Evolutionary conservation across 2,797 vertebrate species (phyloP).

Genomic region (Syngnathus rostellatus): DNA sequence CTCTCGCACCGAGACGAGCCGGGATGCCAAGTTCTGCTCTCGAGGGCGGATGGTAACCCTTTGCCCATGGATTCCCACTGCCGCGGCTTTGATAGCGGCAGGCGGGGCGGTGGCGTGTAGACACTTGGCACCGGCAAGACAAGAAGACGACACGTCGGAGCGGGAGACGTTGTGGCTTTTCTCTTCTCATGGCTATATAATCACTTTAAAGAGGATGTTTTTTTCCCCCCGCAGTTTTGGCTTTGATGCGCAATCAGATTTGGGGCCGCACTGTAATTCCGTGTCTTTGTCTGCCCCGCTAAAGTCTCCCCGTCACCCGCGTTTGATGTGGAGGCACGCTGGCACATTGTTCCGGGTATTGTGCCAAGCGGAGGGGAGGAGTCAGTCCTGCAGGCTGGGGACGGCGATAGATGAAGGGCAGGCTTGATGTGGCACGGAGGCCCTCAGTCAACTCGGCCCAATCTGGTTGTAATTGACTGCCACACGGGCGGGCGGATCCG

Average conservation of each 20-base stretch:
- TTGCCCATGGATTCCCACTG: conserved; percentile 21
- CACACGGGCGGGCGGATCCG: conserved; percentile 57
- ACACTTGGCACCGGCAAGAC: conserved; percentile 58
- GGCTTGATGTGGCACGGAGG: conserved; percentile 66
- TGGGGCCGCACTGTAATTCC: conserved; percentile 61
- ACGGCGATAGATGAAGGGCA: conserved; percentile 63
- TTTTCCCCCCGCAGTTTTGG: conserved; percentile 45
- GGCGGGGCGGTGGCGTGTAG: conserved; percentile 58
- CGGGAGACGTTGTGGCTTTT: conserved; percentile 60
- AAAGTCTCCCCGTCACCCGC: conserved; percentile 12
- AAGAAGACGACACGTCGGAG: conserved; percentile 37
- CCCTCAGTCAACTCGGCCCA: conserved; percentile 59
- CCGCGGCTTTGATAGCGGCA: conserved; percentile 56
- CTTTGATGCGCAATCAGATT: conserved; percentile 71
- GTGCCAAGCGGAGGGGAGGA: conserved; percentile 58
- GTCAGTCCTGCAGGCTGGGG: conserved; percentile 22
- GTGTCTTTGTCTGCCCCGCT: conserved; percentile 32
- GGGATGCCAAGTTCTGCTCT: conserved; percentile 9
- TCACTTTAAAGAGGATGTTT: conserved; percentile 68
- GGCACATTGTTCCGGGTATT: conserved; percentile 61
- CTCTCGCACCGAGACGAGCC: neutral
- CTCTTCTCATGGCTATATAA: conserved; percentile 67
- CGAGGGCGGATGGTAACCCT: neutral
- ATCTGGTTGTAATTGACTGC: conserved; percentile 69
- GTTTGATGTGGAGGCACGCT: conserved; percentile 66